A percentile compares a stretch with the other conserved stretches of the same genome.
phyloP scores from a whole-genome alignment of 2,113 vertebrate species.

The Arvicanthis niloticus region DNA sequence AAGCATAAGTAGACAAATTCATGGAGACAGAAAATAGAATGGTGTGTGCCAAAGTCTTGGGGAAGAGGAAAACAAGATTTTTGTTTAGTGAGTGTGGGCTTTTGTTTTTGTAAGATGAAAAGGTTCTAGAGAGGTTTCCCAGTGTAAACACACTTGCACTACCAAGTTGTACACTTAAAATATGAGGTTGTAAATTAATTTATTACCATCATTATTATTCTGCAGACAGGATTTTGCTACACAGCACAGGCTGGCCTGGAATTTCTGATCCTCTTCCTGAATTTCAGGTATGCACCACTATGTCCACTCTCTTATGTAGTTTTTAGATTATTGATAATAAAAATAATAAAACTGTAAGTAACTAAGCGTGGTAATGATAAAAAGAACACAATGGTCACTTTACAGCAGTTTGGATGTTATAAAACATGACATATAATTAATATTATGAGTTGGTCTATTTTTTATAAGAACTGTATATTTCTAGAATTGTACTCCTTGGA shows the following conservation, averaged over 20 bases:
- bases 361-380: background rate
- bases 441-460: background rate
- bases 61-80: background rate
- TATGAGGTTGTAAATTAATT: no score
- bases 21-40: conserved; percentile 44
- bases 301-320: background rate
- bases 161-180: background rate
- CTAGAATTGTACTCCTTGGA: background rate
- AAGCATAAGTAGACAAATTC: background rate
- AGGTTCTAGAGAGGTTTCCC: background rate
- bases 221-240: background rate
- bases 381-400: conserved; percentile 18
- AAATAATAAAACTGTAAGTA: conserved; percentile 33
- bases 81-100: conserved; percentile 24
- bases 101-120: conserved; percentile 37
- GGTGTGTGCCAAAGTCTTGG: background rate
- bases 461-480: background rate
- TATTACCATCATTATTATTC: background rate
- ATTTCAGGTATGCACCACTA: background rate
- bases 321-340: conserved; percentile 17
- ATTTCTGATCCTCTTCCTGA: background rate
- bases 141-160: background rate
- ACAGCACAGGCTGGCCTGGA: background rate
- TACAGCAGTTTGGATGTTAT: conserved; percentile 11
- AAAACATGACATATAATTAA: background rate